Conservation (phyloP, 2,113 vertebrate species). For the Ptilorrhoa leucosticta region DNA sequence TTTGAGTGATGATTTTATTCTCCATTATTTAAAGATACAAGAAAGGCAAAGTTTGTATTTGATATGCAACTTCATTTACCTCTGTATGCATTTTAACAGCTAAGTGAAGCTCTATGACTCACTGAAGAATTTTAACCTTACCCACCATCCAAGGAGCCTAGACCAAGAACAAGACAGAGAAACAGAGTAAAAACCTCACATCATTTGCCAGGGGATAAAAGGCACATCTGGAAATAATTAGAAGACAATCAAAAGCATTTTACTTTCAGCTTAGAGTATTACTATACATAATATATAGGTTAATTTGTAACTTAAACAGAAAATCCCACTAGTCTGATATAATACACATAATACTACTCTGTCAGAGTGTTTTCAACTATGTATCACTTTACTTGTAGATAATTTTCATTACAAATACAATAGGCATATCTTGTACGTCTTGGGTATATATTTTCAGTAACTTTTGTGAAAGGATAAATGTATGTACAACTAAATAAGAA, state of each 20-base stretch:
- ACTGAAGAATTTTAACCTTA: background rate
- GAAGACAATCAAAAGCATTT: background rate
- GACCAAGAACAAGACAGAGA: background rate
- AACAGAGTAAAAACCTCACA: background rate
- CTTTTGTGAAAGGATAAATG: background rate
- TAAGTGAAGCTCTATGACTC: background rate
- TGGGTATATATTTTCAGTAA: background rate
- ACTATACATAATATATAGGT: background rate
- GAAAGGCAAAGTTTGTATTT: background rate
- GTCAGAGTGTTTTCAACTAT: background rate
- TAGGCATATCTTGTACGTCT: background rate
- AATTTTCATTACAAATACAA: background rate
- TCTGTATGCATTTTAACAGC: background rate
- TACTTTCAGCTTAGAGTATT: background rate
- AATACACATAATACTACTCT: background rate
- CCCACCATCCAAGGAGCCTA: background rate
- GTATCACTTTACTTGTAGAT: background rate
- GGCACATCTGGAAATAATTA: background rate
- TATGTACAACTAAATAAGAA: background rate
- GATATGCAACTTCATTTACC: background rate
- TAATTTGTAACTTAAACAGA: background rate
- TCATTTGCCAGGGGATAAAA: background rate
- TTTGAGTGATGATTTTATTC: background rate
- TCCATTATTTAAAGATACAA: background rate
- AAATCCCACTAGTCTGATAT: background rate